Percentiles rank a stretch among this genome's conserved stretches.
These are phyloP conservation scores for Orthonevra nobilis DNA, from an alignment of 2,888 invertebrate genomes.

Conservation along the genomic window DNA sequence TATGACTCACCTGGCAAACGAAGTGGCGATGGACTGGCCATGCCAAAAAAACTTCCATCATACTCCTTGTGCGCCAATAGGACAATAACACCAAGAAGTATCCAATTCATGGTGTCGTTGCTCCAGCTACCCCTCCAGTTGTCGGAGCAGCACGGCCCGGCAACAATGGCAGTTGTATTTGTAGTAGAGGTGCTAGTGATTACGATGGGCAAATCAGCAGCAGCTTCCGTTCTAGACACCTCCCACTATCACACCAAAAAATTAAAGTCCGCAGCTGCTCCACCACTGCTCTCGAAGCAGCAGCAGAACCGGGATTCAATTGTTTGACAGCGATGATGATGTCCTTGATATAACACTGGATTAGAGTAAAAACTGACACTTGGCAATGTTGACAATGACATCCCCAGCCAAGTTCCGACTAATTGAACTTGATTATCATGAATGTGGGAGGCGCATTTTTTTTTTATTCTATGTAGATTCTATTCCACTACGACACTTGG, in stretches of 20 bases:
- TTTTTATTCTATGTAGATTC: not conserved
- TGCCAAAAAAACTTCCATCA: slow-evolving; percentile 71
- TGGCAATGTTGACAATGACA: slow-evolving; percentile 51
- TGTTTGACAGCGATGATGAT: slow-evolving; percentile 41
- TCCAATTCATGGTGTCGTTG: slow-evolving; percentile 78
- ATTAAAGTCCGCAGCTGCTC: slow-evolving; percentile 31
- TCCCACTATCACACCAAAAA: slow-evolving; percentile 10
- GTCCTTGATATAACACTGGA: slow-evolving; percentile 41
- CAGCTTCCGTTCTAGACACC: slow-evolving; percentile 33
- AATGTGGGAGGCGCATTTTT: slow-evolving; percentile 15
- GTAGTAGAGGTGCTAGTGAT: not conserved
- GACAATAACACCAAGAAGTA: slow-evolving; percentile 78
- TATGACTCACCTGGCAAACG: slow-evolving; percentile 78
- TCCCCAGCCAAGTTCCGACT: slow-evolving; percentile 22
- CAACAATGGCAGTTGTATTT: slow-evolving; percentile 21
- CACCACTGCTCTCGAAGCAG: slow-evolving; percentile 53
- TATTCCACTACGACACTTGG: slow-evolving; percentile 22
- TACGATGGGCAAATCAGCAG: slow-evolving; percentile 5
- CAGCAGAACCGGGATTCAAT: slow-evolving; percentile 34
- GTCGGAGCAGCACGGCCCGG: slow-evolving; percentile 28
- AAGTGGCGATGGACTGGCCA: slow-evolving; percentile 79
- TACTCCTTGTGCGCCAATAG: slow-evolving; percentile 78
- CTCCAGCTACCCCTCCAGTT: slow-evolving; percentile 39
- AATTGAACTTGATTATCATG: slow-evolving; percentile 22
- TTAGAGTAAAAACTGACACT: slow-evolving; percentile 32